These are phyloP conservation scores for Uria lomvia DNA, from an alignment of 2,113 vertebrate genomes.

Conservation along the genomic window DNA sequence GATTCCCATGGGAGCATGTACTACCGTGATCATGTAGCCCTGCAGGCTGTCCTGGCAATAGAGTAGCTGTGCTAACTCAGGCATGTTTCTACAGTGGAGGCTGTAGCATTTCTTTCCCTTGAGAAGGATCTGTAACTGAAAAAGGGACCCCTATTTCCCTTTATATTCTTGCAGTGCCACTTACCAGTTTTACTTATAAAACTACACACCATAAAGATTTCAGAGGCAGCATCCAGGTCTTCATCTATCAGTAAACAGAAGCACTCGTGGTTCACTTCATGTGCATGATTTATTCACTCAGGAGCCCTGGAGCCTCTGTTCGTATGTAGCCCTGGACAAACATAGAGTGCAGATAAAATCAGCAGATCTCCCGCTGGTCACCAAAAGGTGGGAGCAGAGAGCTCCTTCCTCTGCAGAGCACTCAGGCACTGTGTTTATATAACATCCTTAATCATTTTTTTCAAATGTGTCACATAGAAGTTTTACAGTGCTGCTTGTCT, in stretches of 20 bases:
- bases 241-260: neutral
- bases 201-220: neutral
- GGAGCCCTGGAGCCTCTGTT: neutral
- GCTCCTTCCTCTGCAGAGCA: neutral
- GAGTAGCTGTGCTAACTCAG: neutral
- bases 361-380: neutral
- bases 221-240: neutral
- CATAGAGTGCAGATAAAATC: neutral
- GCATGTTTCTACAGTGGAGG: neutral
- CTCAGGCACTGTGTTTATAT: neutral
- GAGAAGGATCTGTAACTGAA: neutral
- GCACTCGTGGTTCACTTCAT: neutral
- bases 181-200: neutral
- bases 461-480: slow-evolving; percentile 42
- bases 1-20: accelerated
- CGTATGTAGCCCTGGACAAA: neutral
- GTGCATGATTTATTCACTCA: neutral
- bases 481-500: slow-evolving; percentile 6
- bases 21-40: neutral
- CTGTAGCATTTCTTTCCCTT: neutral
- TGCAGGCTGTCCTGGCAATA: neutral
- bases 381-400: slow-evolving; percentile 47
- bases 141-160: neutral
- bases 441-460: neutral
- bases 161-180: neutral